Evolutionary conservation across 2,888 invertebrate species (phyloP), one percentile per base, ranked within the genome.

Genomic region (Caenorhabditis sp.): DNA sequence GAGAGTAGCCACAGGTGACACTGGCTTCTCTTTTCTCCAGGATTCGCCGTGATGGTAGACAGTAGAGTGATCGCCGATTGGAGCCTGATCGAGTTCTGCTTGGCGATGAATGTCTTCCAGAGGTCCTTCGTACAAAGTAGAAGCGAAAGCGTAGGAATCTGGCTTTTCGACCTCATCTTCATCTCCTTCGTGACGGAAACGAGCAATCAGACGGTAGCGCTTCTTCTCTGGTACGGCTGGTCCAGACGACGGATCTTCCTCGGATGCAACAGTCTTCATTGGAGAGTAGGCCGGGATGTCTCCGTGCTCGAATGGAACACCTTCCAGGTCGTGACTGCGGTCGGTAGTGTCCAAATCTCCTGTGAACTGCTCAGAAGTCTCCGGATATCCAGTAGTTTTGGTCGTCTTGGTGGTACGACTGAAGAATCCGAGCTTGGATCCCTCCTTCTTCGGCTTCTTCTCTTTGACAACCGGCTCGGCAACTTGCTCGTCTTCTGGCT

Each of bases 161-260:
- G n/a, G n/a, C n/a, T n/a, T n/a, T n/a, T n/a, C n/a, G n/a, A n/a
- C n/a, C n/a, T n/a, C n/a, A n/a, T n/a, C n/a, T 46, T 70, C 70
- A 17, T 75, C 71, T 30, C 73, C 76, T 22, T 70, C 70, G 22
- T 76, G 63, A 3, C 71, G 53, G 45, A 71, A 35, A 24, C 77
- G 20, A 4, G 68, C 68, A 37, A 66, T 55, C 0, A 66, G 50
- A n/a, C 68, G 62, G 43, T 59, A 59, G 2, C 62, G 17, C 13
- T 62, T 48, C 45, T 59, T 62, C 32, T 59, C 68, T 15, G 50
- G 53, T n/a, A 56, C 52, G 2, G 22, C 39, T 6, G 26, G 55
- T n/a, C n/a, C n/a, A n/a, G n/a, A n/a, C 4, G 22, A 5, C 20
- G 11, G 15, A 9, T 26, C 41, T 13, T 22, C 24, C 2, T n/a